phyloP scores from a whole-genome alignment of 2,113 vertebrate species.

The Probosciger aterrimus region DNA sequence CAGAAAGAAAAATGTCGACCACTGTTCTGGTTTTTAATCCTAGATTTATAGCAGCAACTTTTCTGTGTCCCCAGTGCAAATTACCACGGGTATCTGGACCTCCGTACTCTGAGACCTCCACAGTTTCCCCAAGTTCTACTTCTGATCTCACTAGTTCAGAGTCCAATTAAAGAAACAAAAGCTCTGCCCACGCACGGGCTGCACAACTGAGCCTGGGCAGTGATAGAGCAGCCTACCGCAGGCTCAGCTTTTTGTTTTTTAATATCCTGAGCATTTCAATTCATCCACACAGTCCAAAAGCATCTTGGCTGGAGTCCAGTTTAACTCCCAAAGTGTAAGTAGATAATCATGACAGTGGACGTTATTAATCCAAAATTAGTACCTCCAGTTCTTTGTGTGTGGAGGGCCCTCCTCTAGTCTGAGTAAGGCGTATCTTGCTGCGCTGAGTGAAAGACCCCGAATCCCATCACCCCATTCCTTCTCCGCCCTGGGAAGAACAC shows the following conservation, averaged over 20 bases:
- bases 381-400: conserved; percentile 99
- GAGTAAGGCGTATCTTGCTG: conserved; percentile 89
- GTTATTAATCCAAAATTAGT: not conserved
- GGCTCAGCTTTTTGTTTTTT: not conserved
- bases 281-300: not conserved
- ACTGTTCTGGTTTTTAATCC: not conserved
- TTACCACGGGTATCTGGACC: not conserved
- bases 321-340: not conserved
- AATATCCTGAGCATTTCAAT: not conserved
- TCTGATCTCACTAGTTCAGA: not conserved
- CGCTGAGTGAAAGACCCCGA: conserved; percentile 93
- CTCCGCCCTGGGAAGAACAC: conserved; percentile 79
- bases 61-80: not conserved
- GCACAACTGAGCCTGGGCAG: not conserved
- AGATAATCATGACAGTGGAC: not conserved
- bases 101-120: not conserved
- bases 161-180: not conserved
- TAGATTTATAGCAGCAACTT: not conserved
- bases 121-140: not conserved
- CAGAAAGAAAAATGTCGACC: not conserved
- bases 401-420: conserved; percentile 93
- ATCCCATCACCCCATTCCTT: conserved; percentile 99
- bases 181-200: not conserved
- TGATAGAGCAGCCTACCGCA: not conserved
- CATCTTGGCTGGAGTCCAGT: not conserved